These are phyloP conservation scores for Opisthocomus hoazin DNA, from an alignment of 2,113 vertebrate species.

Conservation along the genomic window DNA sequence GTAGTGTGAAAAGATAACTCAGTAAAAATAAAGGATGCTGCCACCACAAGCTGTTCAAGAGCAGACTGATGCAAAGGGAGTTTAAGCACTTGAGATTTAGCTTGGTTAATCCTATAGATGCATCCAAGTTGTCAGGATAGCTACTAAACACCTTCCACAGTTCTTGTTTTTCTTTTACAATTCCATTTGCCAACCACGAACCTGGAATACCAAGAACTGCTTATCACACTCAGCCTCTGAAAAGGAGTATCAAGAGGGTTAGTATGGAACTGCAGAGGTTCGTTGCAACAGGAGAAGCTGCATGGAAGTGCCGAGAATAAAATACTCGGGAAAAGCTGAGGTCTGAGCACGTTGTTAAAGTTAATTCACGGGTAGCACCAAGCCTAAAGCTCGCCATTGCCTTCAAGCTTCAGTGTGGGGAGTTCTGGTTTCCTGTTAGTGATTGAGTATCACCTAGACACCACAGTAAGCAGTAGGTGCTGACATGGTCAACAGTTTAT, in stretches of 20 bases:
- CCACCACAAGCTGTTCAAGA: neutral
- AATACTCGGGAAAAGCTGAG: neutral
- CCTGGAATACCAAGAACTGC: neutral
- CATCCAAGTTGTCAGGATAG: neutral
- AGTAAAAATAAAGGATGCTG: neutral
- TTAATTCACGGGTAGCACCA: neutral
- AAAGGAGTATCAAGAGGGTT: neutral
- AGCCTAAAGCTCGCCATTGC: neutral
- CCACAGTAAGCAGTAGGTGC: neutral
- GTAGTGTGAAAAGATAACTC: neutral
- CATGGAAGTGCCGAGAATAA: neutral
- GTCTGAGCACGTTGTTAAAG: neutral
- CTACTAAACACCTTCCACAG: neutral
- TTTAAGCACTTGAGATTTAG: neutral
- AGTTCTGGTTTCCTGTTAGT: neutral
- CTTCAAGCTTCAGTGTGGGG: neutral
- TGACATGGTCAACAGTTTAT: neutral
- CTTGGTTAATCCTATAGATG: neutral
- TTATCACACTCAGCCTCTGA: neutral
- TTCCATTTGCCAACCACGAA: neutral
- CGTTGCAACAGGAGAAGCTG: neutral
- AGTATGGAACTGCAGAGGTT: neutral
- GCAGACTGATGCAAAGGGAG: neutral
- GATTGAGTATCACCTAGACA: neutral
- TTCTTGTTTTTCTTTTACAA: neutral